Evolutionary conservation across 2,113 vertebrate genomes (phyloP), one percentile per base, ranked within the genome.

Genomic region (Gambusia holbrooki): DNA sequence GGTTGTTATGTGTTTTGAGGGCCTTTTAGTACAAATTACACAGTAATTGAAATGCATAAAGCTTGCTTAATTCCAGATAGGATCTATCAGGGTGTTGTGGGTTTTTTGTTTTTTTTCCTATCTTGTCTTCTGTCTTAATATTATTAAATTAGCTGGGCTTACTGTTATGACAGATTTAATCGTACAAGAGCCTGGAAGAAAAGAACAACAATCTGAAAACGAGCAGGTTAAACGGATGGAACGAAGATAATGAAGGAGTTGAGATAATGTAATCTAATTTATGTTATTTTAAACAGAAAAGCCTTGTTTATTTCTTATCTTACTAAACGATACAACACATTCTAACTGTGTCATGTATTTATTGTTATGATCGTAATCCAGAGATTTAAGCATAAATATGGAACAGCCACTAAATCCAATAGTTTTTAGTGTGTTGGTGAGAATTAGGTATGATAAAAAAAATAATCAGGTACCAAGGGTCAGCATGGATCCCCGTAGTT

Each of bases 1-100:
- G 84, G 35, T 89, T 82, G 87, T 87, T 81, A 84, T 87, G 85
- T 90, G 89, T 92, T 92, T 92, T 90, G 68, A 87, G 87, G 89
- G 88, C 87, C 85, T 92, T 92, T 90, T 71, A 83, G 88, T 80
- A 74, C 80, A 86, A 91, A 91, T 92, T 74, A 87, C 79, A 84
- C 62, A 73, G 64, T 85, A 83, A 92, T 88, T 92, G 81, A 90
- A 89, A 88, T 84, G 76, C 84, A 85, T 66, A 86, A 82, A 76
- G 69, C 66, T 87, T 32, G 77, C 60, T 76, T 80, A 87, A 87
- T 83, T 87, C 73, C 72, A 78, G 84, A 89, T 89, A 83, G 74
- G 64, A 93, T 90, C 86, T 71, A 40, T 69, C 2, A 54, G 60
- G 54, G 22, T 54, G 29, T 71, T 82, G 71, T 69, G 69, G 33